Percentiles rank a stretch among this genome's conserved stretches.
Conservation (phyloP, 2,113 vertebrate genomes). For the Ptilorrhoa leucosticta region DNA sequence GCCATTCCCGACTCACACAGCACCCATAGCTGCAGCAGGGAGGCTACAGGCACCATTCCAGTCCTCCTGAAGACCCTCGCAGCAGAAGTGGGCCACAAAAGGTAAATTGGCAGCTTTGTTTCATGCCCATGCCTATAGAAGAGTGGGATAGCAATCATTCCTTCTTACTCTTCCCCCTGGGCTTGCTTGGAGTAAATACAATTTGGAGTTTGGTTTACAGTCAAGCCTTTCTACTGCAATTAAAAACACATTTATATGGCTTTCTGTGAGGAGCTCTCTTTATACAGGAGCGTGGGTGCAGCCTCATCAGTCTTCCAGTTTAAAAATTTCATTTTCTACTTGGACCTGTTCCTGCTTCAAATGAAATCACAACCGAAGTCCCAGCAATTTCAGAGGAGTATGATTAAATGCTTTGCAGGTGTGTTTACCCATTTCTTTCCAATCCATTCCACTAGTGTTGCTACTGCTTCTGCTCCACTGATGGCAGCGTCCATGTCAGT, state of each 20-base stretch:
- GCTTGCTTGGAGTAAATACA: neutral
- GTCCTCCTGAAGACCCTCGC: neutral
- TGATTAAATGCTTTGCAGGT: neutral
- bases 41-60: neutral
- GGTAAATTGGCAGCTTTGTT: neutral
- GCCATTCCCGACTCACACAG: rapidly evolving
- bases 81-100: neutral
- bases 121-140: neutral
- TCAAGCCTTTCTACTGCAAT: neutral
- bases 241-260: neutral
- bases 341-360: neutral
- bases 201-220: neutral
- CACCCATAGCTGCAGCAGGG: neutral
- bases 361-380: neutral
- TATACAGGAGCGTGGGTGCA: neutral
- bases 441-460: neutral
- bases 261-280: neutral
- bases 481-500: neutral
- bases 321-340: neutral
- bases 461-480: neutral
- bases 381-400: neutral
- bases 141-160: neutral
- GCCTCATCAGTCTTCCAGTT: neutral
- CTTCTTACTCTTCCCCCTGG: neutral
- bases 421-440: neutral